These are phyloP conservation scores for Chascanopsetta lugubris DNA, from an alignment of 2,113 vertebrate genomes.

Conservation along the genomic window DNA sequence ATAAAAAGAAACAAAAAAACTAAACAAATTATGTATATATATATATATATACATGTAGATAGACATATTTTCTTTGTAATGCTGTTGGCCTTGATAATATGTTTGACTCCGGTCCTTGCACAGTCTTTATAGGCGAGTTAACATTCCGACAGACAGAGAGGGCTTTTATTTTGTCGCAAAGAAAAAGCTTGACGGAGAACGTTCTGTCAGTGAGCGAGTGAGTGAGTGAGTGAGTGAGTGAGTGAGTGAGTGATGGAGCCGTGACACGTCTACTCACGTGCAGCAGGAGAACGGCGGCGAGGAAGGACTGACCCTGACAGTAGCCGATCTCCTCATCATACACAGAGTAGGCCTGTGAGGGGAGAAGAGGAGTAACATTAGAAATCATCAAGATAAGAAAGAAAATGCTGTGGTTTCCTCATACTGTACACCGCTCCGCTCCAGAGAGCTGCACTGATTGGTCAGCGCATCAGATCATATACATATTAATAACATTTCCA, in stretches of 20 bases:
- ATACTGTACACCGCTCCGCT: no score
- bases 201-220: no score
- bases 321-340: conserved; percentile 99
- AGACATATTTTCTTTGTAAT: conserved; percentile 1
- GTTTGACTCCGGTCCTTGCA: conserved; percentile 1
- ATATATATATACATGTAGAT: no score
- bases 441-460: no score
- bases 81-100: conserved; percentile 1
- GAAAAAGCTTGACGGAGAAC: not conserved
- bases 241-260: not conserved
- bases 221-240: not conserved
- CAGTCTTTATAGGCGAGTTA: not conserved
- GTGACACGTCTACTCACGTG: conserved; percentile 87
- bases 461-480: conserved; percentile 21
- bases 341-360: conserved; percentile 93
- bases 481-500: conserved; percentile 3
- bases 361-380: conserved; percentile 39
- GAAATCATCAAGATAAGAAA: not conserved
- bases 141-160: not conserved
- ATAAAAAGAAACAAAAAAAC: no score
- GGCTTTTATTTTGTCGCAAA: conserved; percentile 2
- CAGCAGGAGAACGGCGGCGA: conserved; percentile 94
- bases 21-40: no score
- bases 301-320: conserved; percentile 97
- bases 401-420: not conserved